A percentile compares a stretch with the other conserved stretches of the same genome.
phyloP scores from a whole-genome alignment of 2,113 vertebrate species.

The Ranitomeya variabilis region DNA sequence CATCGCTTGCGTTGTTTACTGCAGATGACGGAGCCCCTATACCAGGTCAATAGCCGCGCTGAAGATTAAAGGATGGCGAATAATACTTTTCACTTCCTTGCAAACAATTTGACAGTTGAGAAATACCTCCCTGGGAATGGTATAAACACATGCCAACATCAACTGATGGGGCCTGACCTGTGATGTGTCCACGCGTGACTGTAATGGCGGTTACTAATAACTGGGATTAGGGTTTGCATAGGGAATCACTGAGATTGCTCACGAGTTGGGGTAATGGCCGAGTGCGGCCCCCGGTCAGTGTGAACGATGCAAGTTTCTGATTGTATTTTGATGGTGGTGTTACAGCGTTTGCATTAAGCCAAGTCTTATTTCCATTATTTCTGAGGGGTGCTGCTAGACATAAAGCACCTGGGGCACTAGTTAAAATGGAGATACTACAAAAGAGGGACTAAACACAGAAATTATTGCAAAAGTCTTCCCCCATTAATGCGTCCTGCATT shows the following conservation, averaged over 20 bases:
- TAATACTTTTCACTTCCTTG: slow-evolving; percentile 22
- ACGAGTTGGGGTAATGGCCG: neutral
- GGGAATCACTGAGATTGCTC: neutral
- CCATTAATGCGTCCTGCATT: neutral
- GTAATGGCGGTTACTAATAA: slow-evolving; percentile 5
- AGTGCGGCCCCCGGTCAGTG: neutral
- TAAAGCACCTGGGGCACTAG: neutral
- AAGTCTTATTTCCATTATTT: neutral
- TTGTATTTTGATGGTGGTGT: neutral
- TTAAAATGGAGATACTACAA: too few relatives aligned
- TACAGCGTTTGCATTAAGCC: neutral
- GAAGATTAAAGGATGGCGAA: slow-evolving; percentile 43
- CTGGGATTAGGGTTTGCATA: neutral
- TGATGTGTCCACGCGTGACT: neutral
- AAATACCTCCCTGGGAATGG: neutral
- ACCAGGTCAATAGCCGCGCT: neutral
- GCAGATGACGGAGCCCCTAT: slow-evolving; percentile 20
- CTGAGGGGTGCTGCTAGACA: neutral
- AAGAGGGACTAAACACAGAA: neutral
- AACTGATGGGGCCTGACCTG: neutral
- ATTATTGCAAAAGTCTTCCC: neutral
- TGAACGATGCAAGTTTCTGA: neutral
- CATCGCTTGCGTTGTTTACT: slow-evolving; percentile 17
- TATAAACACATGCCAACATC: slow-evolving; percentile 29
- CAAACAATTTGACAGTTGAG: slow-evolving; percentile 41